Evolutionary conservation across 2,113 vertebrate genomes (phyloP).

Genomic region (Petrocephalus microphthalmus): DNA sequence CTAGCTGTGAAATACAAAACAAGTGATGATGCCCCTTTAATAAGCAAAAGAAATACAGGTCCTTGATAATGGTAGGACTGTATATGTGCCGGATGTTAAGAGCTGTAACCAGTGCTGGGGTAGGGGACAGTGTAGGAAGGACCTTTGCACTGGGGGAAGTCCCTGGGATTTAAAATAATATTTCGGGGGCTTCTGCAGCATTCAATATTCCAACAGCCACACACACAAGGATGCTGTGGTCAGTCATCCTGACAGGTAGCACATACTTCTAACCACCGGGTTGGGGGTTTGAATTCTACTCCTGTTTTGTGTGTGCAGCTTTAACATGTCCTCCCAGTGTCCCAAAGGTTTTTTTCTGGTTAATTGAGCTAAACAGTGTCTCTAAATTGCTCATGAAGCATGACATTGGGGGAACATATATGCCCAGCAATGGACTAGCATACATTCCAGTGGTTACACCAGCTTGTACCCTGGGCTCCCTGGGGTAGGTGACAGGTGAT

Average conservation of each 20-base stretch:
- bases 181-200: conserved; percentile 13
- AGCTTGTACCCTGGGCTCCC: too few species aligned
- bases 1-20: neutral
- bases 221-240: neutral
- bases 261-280: too few species aligned
- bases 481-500: too few species aligned
- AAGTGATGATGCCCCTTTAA: neutral
- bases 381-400: too few species aligned
- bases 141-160: neutral
- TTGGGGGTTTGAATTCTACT: neutral
- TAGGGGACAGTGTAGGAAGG: neutral
- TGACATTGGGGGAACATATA: too few species aligned
- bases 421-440: too few species aligned
- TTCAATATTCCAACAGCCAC: conserved; percentile 1
- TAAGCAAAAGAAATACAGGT: neutral
- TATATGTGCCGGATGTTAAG: neutral
- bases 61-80: neutral
- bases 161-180: conserved; percentile 17
- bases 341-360: too few species aligned
- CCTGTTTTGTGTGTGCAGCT: too few species aligned
- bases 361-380: too few species aligned
- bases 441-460: neutral
- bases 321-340: too few species aligned
- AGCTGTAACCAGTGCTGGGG: neutral
- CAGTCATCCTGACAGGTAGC: neutral